These are phyloP conservation scores for Equus przewalskii DNA, from an alignment of 2,113 vertebrate genomes.

Conservation along the genomic window DNA sequence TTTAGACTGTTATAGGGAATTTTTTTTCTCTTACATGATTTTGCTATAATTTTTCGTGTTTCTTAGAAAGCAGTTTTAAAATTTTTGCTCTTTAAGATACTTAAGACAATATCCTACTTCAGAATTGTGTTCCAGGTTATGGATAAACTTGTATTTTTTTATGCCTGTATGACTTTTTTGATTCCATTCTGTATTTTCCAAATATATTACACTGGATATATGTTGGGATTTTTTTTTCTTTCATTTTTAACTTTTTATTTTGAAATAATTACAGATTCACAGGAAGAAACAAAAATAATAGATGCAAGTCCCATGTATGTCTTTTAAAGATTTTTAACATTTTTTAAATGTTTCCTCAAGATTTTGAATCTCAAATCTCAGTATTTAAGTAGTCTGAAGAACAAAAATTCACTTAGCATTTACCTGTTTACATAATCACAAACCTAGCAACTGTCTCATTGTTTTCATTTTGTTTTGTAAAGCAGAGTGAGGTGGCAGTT, in stretches of 20 bases:
- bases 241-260: slow-evolving; percentile 57
- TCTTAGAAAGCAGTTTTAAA: slow-evolving; percentile 25
- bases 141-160: not conserved
- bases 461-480: slow-evolving; percentile 36
- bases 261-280: slow-evolving; percentile 41
- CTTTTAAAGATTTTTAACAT: slow-evolving; percentile 24
- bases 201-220: not conserved
- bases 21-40: slow-evolving; percentile 29
- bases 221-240: not conserved
- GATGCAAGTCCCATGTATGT: not conserved
- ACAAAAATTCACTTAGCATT: slow-evolving; percentile 24
- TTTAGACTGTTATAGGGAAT: not conserved
- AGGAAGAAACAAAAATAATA: not conserved
- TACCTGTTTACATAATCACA: slow-evolving; percentile 36
- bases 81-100: not conserved
- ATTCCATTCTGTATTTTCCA: slow-evolving; percentile 36
- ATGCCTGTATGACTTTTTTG: not conserved
- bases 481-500: slow-evolving; percentile 41
- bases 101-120: slow-evolving; percentile 18
- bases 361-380: not conserved
- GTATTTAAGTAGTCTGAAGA: slow-evolving; percentile 39
- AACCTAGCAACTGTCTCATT: not conserved
- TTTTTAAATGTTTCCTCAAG: slow-evolving; percentile 10
- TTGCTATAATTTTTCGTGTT: slow-evolving; percentile 11
- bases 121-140: not conserved